Base-by-base conservation (phyloP, 2,888 invertebrate genomes). In the Ormyrus labotus region DNA sequence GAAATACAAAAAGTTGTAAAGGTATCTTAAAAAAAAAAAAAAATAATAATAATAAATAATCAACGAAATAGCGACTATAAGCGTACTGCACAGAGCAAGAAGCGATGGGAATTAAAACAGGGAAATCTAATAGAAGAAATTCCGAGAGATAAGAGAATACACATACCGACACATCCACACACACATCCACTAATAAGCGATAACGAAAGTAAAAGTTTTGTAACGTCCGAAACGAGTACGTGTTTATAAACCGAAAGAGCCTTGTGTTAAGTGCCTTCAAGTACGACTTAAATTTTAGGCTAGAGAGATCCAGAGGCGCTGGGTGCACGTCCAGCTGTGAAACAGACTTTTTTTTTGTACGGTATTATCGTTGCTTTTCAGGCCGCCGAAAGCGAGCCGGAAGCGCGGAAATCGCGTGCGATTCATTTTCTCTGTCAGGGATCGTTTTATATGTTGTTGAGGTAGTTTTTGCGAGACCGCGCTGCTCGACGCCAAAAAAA, bases 191-290 rank as follows among this genome's bases (percentile, higher is more conserved):
- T 34, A 34, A 34, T 34, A 45, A 71, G 34, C 53, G 60, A 67
- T 53, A 67, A 65, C 50, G 48, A 74, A 61, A 63, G 77, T 70
- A 67, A 63, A 70, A 50, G 11, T 69, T 80, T 57, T 61, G 34
- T 75, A 60, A 68, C 34, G 67, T 57, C 73, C 11, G 64, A 72
- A 34, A 67, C 63, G 72, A 55, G 61, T 72, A 78, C 45, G 71
- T 87, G 87, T 85, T 88, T 89, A 86, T 85, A 86, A 89, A 89
- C 86, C 88, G 88, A 88, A 89, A 88, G 87, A 90, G 90, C 90
- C 90, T 90, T 90, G 89, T 89, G 88, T 90, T 89, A 90, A 90
- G 90, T 90, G 90, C 90, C 90, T 90, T 90, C 87, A 90, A 90
- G 87, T 90, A 90, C 88, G 89, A 89, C 85, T 89, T 90, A 90